phyloP scores from a whole-genome alignment of 2,888 invertebrate genomes.

The Ethmia dodecea region DNA sequence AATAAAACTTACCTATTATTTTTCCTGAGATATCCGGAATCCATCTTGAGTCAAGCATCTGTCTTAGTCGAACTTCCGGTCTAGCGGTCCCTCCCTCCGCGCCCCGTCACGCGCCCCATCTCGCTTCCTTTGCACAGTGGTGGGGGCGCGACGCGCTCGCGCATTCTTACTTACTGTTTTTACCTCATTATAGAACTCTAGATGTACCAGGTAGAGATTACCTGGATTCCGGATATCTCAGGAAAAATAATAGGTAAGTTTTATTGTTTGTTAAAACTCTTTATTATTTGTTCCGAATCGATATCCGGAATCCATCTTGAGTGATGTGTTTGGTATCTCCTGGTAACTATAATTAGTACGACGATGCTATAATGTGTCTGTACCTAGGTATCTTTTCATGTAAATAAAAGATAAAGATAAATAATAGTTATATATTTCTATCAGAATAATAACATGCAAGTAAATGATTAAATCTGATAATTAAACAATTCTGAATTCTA shows the following conservation, averaged over 20 bases:
- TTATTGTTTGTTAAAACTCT: constrained; percentile 11
- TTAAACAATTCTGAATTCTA: too few species aligned
- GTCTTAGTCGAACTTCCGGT: not conserved
- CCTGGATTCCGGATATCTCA: constrained; percentile 15
- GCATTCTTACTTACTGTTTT: not conserved
- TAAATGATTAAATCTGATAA: too few species aligned
- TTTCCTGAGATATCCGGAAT: not conserved
- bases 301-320: constrained; percentile 17
- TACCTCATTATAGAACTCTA: not conserved
- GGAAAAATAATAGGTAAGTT: too few species aligned
- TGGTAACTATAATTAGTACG: constrained; percentile 4
- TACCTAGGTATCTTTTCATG: not conserved
- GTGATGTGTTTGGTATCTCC: constrained; percentile 17
- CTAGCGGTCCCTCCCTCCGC: too few species aligned
- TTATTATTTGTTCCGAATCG: constrained; percentile 11
- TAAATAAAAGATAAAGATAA: too few species aligned
- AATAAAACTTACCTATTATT: not conserved
- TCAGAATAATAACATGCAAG: too few species aligned
- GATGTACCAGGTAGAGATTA: constrained; percentile 9
- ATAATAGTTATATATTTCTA: too few species aligned
- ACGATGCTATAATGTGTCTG: constrained; percentile 12
- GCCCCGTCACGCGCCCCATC: too few species aligned
- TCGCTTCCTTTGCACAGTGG: not conserved
- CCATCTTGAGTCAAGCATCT: not conserved
- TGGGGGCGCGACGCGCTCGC: not conserved